Evolutionary conservation across 2,797 vertebrate genomes (phyloP), one percentile per base, ranked within the genome.

Genomic region (Rhodeus uyekii): DNA sequence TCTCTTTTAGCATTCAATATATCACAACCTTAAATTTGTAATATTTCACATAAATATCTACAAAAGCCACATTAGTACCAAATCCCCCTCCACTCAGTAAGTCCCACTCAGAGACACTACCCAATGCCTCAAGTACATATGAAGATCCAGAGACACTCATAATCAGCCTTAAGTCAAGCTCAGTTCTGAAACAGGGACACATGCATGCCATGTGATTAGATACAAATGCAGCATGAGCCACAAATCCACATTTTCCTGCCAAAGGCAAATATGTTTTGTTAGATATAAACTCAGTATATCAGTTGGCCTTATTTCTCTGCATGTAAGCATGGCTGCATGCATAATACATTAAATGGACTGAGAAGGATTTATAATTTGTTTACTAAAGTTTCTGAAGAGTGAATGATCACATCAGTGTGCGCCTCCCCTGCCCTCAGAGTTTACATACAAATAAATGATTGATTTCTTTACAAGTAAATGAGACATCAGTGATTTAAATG

Each of bases 321-420:
- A 63, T 48, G 63, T 84, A 81, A 83, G 75, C 78, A 78, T 74
- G 39, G 13, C 74, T 72, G 75, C 78, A 84, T 88, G 65, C 63
- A 84, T 85, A 88, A 87, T 85, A 50, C 53, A 76, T 78, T 27
- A 50, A 83, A 83, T 87, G 81, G 79, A 86, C 80, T 81, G 76
- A 88, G 75, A 76, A 79, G 80, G 83, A 83, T 86, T 82, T 88
- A 81, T 80, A 86, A 81, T 89, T 85, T 82, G 69, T 72, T 87
- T 86, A 85, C 68, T 18, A 36, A 22, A 27, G 60, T 60, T 77
- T 76, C 63, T 24, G 27, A 76, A 71, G 72, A 83, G 61, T 84
- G 48, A 83, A 73, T n/a, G 69, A 64, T 74, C 32, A 29, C 29
- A 71, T 44, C 68, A 80, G 29, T 4, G 1, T 29, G 34, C 0